These are phyloP conservation scores for Chelon auratus DNA, from an alignment of 2,797 vertebrate species.

Conservation along the genomic window DNA sequence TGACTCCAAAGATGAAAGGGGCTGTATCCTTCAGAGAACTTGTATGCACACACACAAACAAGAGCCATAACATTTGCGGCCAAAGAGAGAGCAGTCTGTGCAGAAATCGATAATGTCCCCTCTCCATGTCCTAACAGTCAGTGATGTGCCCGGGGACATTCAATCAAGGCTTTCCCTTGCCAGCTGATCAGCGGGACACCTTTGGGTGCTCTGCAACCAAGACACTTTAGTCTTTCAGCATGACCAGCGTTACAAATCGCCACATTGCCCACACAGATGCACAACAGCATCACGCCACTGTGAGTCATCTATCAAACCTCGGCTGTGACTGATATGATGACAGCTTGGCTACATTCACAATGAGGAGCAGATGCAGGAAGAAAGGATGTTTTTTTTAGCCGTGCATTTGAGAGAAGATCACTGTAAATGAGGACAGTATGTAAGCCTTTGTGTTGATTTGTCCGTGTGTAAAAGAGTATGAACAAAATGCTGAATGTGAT, in stretches of 20 bases:
- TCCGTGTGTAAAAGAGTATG: conserved; percentile 6
- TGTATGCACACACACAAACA: conserved; percentile 5
- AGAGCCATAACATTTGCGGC: conserved; percentile 45
- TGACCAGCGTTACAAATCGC: conserved; percentile 39
- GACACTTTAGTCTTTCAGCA: conserved; percentile 9
- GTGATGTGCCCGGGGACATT: conserved; percentile 32
- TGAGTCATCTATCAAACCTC: conserved; percentile 59
- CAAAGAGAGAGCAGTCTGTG: conserved; percentile 36
- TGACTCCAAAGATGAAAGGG: conserved; percentile 50
- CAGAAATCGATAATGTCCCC: conserved; percentile 59
- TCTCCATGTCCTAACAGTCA: conserved; percentile 42
- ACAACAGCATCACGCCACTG: conserved; percentile 10
- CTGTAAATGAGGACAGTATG: background rate
- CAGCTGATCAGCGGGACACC: conserved; percentile 37
- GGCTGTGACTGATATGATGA: conserved; percentile 30
- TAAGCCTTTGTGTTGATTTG: conserved; percentile 8
- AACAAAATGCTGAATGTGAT: background rate
- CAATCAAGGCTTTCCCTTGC: conserved; percentile 45
- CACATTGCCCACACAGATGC: conserved; percentile 32
- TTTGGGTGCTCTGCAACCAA: conserved; percentile 32
- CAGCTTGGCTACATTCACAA: conserved; percentile 20
- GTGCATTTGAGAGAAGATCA: background rate
- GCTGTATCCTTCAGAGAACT: conserved; percentile 40
- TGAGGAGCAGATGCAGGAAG: conserved; percentile 25
- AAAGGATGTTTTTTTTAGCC: conserved; percentile 17